Conservation (phyloP, 2,113 vertebrate genomes). For the Alligator sinensis region DNA sequence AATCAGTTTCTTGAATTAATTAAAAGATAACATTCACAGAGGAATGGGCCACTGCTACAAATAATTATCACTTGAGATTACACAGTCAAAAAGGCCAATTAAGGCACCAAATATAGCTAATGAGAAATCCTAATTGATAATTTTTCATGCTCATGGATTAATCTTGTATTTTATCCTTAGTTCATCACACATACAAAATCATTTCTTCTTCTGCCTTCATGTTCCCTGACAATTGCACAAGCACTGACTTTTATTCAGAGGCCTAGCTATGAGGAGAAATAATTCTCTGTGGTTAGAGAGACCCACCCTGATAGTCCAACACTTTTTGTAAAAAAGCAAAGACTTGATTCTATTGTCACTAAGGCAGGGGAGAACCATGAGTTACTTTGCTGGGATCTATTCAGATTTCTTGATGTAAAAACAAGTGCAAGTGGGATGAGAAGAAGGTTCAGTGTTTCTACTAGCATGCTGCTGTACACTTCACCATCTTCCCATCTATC, state of each 20-base stretch:
- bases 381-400: accelerated
- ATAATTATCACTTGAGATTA: slow-evolving; percentile 79
- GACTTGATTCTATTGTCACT: background rate
- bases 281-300: background rate
- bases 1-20: slow-evolving; percentile 73
- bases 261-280: background rate
- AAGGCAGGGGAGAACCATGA: background rate
- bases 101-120: slow-evolving; percentile 73
- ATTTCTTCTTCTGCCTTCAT: background rate
- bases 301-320: background rate
- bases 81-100: slow-evolving; percentile 71
- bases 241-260: background rate
- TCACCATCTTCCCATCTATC: background rate
- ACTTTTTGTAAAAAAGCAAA: background rate
- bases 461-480: accelerated
- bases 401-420: background rate
- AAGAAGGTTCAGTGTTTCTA: background rate
- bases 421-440: background rate
- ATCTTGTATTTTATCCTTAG: slow-evolving; percentile 37
- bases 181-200: slow-evolving; percentile 2
- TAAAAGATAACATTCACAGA: slow-evolving; percentile 77
- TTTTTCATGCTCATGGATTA: slow-evolving; percentile 62
- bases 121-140: slow-evolving; percentile 78
- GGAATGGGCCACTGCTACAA: slow-evolving; percentile 59
- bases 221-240: background rate